phyloP scores from a whole-genome alignment of 2,888 invertebrate species.

The Diarsia dahlii region DNA sequence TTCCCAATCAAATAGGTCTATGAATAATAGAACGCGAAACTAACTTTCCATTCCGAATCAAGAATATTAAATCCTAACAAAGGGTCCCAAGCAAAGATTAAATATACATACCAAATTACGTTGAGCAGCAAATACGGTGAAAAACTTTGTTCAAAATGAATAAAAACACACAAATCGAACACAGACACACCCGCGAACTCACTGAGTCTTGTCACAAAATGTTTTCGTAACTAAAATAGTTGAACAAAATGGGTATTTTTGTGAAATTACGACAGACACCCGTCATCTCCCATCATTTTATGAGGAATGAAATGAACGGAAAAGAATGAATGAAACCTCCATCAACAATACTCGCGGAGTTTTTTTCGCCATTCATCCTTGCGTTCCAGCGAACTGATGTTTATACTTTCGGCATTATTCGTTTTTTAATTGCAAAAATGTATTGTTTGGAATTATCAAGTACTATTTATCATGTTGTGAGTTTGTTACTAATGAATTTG shows the following conservation, averaged over 20 bases:
- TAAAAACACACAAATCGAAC: slow-evolving; percentile 62
- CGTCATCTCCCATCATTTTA: slow-evolving; percentile 65
- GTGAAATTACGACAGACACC: slow-evolving; percentile 63
- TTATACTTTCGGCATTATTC: background rate
- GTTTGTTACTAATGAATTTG: no score
- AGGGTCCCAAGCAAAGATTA: slow-evolving; percentile 39
- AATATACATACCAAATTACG: slow-evolving; percentile 64
- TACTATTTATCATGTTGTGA: background rate
- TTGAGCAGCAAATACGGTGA: slow-evolving; percentile 65
- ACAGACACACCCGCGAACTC: slow-evolving; percentile 65
- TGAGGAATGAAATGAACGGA: slow-evolving; percentile 68
- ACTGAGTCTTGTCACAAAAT: slow-evolving; percentile 66
- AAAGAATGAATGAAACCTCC: slow-evolving; percentile 61
- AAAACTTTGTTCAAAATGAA: slow-evolving; percentile 59
- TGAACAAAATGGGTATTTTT: slow-evolving; percentile 66
- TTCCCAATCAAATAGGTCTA: slow-evolving; percentile 24
- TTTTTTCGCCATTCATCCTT: slow-evolving; percentile 56
- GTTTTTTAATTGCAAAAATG: background rate
- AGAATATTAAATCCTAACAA: slow-evolving; percentile 53
- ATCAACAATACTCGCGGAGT: slow-evolving; percentile 55
- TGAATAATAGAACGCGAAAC: slow-evolving; percentile 53
- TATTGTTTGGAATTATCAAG: background rate
- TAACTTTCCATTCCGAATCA: slow-evolving; percentile 57
- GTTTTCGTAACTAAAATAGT: slow-evolving; percentile 66
- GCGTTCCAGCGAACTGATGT: slow-evolving; percentile 43